Evolutionary conservation across 2,888 invertebrate species (phyloP), one percentile per base, ranked within the genome.

Genomic region (Aspidiotus destructor): DNA sequence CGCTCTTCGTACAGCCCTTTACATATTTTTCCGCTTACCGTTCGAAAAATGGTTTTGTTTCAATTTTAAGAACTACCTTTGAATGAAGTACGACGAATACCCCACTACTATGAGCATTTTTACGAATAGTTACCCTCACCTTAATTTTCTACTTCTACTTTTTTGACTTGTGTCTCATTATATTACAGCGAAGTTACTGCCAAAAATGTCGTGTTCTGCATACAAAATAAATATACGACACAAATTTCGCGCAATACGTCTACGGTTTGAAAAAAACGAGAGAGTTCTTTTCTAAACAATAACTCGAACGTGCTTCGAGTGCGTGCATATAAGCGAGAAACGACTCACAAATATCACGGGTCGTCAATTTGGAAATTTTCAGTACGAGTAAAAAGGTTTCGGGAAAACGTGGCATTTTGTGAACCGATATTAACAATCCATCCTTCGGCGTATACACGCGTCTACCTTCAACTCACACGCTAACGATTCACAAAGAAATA

Each of bases 181-280:
- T 60, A 67, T 60, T 60, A 41, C 28, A 28, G 28, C 28, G 60
- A 58, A 67, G 58, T 52, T 60, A 67, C 44, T 67, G 67, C 67
- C 67, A 60, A 58, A 67, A 67, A 67, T 67, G 67, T 67, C 67
- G 67, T 52, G 52, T 41, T 10, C 44, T 67, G 67, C 58, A 67
- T 67, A 48, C 48, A 48, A 6, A 48, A 48, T 48, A 48, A 48
- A 48, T 48, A 48, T n/a, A 48, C 28, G 28, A 28, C 28, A 48
- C 48, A 48, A 48, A 48, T 13, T 48, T 48, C n/a, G n/a, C 48
- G 48, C n/a, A 48, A n/a, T 48, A 48, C 28, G 48, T 48, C n/a
- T 48, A n/a, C n/a, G 48, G 10, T 11, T 6, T 48, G 10, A 48
- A 48, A 48, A n/a, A 48, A 48, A 11, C 48, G 28, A 28, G 28